Evolutionary conservation across 1,140 invertebrate species (phyloP), one percentile per base, ranked within the genome.

Genomic region (Aphaenogaster rudis): DNA sequence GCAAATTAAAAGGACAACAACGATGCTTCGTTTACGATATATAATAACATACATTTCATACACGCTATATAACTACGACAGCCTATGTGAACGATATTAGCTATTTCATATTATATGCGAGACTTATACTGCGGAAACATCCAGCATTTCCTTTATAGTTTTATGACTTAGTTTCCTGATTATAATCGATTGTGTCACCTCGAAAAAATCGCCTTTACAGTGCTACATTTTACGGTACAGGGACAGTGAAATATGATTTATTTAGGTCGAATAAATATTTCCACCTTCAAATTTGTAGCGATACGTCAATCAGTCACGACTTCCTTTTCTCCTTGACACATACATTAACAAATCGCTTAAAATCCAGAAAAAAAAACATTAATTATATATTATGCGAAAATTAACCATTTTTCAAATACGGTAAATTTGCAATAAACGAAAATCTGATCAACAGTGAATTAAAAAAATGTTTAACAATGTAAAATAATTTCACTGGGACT

Each of bases 161-260:
- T 82, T 57, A 69, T 5, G 48, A 80, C 21, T 69, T 69, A 66
- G 33, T 52, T 66, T 80, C 42, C 76, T 57, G 33, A 80, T 80
- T 36, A 42, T 11, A 36, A 57, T 66, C 17, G 17, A 66, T 66
- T n/a, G n/a, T 28, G 66, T 57, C n/a, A 15, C 15, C 7, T 5
- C n/a, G 7, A 80, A 39, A 42, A 5, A 42, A 78, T 63, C 28
- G 42, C 48, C 13, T 63, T 52, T 45, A 77, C 5, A 52, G n/a
- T 28, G 36, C 21, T 78, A 63, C 28, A 8, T 63, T 28, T 21
- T 45, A 21, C 21, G 17, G 2, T 50, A 72, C 1, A 33, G 7
- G 33, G 33, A 78, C 42, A 36, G 9, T n/a, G 3, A 63, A 79
- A n/a, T 21, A 36, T 1, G n/a, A 78, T 61, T 74, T 74, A 74